Evolutionary conservation across 2,797 vertebrate genomes (phyloP).

Genomic region (Brachymystax lenok): DNA sequence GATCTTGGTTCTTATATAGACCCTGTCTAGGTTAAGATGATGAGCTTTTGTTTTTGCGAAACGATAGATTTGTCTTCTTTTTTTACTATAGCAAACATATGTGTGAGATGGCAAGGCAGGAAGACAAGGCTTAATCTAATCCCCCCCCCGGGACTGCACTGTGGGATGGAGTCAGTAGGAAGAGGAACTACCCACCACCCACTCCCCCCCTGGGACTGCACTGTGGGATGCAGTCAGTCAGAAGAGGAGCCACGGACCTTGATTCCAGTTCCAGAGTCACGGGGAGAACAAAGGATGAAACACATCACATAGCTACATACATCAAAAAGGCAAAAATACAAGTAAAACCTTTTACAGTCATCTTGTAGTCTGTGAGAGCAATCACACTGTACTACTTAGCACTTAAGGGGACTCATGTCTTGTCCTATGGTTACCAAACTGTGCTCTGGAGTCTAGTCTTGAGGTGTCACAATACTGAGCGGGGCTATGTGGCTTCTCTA

Average conservation of each 20-base stretch:
- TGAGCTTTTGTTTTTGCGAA: background rate
- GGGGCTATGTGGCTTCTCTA: background rate
- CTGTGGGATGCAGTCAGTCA: background rate
- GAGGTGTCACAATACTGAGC: background rate
- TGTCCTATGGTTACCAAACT: background rate
- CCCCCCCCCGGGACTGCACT: background rate
- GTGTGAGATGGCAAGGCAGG: conserved; percentile 34
- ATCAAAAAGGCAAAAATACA: background rate
- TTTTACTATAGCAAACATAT: conserved; percentile 35
- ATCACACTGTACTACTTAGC: no score
- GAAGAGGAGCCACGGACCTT: background rate
- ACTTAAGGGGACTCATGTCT: background rate
- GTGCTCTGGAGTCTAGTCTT: background rate
- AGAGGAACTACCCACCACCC: conserved; percentile 11
- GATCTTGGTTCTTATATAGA: background rate
- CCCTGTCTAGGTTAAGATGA: background rate
- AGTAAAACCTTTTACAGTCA: background rate
- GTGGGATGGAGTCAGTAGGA: background rate
- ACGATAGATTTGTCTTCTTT: background rate
- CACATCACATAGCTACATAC: background rate
- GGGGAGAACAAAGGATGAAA: background rate
- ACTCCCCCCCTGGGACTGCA: background rate
- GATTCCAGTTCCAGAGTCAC: background rate
- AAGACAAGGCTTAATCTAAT: conserved; percentile 20
- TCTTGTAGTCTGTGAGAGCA: background rate